A percentile compares a stretch with the other conserved stretches of the same genome.
Conservation (phyloP, 2,797 vertebrate genomes). For the Numenius phaeopus region DNA sequence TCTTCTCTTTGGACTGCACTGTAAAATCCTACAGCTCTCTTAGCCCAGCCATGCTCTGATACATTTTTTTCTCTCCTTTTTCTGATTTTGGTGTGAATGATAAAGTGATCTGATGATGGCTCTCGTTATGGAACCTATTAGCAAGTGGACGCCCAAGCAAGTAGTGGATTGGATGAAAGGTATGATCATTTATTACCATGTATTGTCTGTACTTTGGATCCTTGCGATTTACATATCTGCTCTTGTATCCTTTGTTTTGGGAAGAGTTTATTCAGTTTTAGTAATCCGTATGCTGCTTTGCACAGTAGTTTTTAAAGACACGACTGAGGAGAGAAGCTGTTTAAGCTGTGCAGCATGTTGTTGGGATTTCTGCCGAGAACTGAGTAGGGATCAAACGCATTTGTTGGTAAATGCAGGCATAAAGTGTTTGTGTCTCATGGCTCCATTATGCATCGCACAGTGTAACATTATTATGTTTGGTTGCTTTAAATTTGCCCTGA, state of each 20-base stretch:
- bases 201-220: constrained; percentile 47
- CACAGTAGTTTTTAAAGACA: constrained; percentile 59
- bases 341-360: constrained; percentile 30
- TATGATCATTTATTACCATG: constrained; percentile 74
- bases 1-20: constrained; percentile 85
- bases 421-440: constrained; percentile 28
- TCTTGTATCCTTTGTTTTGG: constrained; percentile 48
- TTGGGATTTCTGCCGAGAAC: constrained; percentile 35
- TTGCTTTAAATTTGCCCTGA: constrained; percentile 49
- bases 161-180: constrained; percentile 96
- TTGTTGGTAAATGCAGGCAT: constrained; percentile 42
- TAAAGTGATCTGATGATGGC: constrained; percentile 89
- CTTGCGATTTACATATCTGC: constrained; percentile 31
- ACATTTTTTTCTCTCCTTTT: constrained; percentile 65
- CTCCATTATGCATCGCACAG: constrained; percentile 54
- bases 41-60: constrained; percentile 85
- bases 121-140: constrained; percentile 94
- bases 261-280: constrained; percentile 65
- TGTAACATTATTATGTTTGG: constrained; percentile 15
- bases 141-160: constrained; percentile 94
- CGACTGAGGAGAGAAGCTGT: constrained; percentile 37
- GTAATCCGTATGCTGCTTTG: constrained; percentile 35
- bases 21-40: constrained; percentile 74
- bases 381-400: constrained; percentile 46
- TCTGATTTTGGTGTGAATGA: constrained; percentile 81